Base-by-base conservation (phyloP, 2,797 vertebrate genomes). In the Coregonus ussuriensis region DNA sequence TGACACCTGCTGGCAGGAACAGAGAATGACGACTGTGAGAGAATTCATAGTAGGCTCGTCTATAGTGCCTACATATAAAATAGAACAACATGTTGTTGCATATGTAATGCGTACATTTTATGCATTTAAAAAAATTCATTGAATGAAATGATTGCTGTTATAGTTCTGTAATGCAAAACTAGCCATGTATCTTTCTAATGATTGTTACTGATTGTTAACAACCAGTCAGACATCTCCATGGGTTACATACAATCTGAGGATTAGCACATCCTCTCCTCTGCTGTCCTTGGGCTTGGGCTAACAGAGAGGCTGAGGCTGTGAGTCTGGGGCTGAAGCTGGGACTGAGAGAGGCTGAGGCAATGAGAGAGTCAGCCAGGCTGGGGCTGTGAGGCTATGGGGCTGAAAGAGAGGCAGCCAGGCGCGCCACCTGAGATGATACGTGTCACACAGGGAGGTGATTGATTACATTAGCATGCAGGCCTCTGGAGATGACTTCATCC, bases 401-500 rank as follows among this genome's bases (percentile, higher is more conserved):
- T 52, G 56, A 51, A 21, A 35, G 6, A 56, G 47, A 54, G 21
- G 25, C 21, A 72, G 71, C 21, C 13, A 83, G 84, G 75, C 80
- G 85, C 81, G 18, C 66, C 81, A 87, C 87, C 86, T 84, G 84
- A 86, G 81, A 85, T 89, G 86, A 85, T 88, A 84, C 47, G 68
- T 85, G 87, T 88, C 87, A 89, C 83, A 79, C 74, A 79, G 78
- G 77, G 80, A 86, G 84, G 75, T 89, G 89, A 91, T 90, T 90
- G 90, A 90, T 89, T 88, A 86, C 86, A 89, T 90, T 87, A 89
- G 83, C 86, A 89, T 87, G 84, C 77, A 76, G 52, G 82, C 83
- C 85, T 81, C 85, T 81, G 82, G 88, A 89, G 89, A 90, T 87
- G 89, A 86, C 90, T 89, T 87, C 79, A 89, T 91, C 86, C 90